phyloP scores from a whole-genome alignment of 2,888 invertebrate genomes.

The Drosophila mettleri region DNA sequence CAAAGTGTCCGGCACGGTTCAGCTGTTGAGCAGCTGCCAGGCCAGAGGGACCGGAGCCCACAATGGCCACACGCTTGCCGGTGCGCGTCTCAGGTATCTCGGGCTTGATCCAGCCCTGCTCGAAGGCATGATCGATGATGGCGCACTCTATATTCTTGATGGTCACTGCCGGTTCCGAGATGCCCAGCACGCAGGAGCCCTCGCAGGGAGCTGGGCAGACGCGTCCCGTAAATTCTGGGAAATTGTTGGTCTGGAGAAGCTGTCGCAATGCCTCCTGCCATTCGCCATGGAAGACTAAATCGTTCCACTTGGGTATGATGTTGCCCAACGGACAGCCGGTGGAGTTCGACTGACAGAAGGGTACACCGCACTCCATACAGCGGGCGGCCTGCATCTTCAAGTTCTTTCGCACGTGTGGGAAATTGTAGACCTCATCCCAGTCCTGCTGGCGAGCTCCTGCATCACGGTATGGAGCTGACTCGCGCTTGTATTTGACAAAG shows the following conservation, averaged over 20 bases:
- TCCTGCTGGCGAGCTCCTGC: conserved; percentile 94
- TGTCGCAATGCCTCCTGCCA: conserved; percentile 98
- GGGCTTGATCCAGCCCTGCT: conserved; percentile 96
- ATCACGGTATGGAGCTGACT: conserved; percentile 93
- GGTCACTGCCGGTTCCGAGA: conserved; percentile 98
- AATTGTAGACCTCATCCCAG: conserved; percentile 98
- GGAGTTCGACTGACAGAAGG: conserved; percentile 95
- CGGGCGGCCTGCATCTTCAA: conserved; percentile 95
- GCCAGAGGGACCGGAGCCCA: conserved; percentile 98
- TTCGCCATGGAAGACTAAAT: conserved; percentile 96
- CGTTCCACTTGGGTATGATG: conserved; percentile 99
- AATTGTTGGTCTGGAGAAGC: conserved; percentile 98
- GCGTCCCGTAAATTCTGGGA: conserved; percentile 98
- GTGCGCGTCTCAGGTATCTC: conserved; percentile 91
- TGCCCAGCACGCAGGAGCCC: conserved; percentile 98
- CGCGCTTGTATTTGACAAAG: conserved; percentile 98
- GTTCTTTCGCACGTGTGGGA: conserved; percentile 93
- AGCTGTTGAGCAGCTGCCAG: conserved; percentile 98
- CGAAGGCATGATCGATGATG: conserved; percentile 99
- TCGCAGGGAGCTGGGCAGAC: conserved; percentile 99
- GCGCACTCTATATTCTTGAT: conserved; percentile 99
- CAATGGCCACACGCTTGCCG: conserved; percentile 93
- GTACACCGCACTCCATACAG: conserved; percentile 99
- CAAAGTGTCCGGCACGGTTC: conserved; percentile 96
- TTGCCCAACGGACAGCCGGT: conserved; percentile 99